phyloP scores from a whole-genome alignment of 2,888 invertebrate species.

The Antitype chi region DNA sequence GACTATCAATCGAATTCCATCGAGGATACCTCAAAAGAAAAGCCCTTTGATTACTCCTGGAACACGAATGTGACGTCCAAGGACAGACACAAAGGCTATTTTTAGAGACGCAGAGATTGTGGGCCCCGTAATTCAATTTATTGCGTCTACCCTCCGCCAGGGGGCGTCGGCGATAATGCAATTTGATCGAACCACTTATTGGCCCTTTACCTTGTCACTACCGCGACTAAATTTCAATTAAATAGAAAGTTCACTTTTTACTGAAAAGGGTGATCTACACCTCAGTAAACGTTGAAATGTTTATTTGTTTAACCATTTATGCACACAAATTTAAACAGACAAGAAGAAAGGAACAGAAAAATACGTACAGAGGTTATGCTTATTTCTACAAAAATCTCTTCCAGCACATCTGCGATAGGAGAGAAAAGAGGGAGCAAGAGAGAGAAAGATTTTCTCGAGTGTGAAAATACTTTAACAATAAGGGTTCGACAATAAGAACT shows the following conservation, averaged over 20 bases:
- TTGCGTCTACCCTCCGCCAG: slow-evolving; percentile 79
- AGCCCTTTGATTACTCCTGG: slow-evolving; percentile 75
- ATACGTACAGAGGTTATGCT: too few species aligned
- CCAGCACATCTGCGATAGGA: too few species aligned
- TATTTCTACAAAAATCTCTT: too few species aligned
- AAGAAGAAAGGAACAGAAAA: too few species aligned
- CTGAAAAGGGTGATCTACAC: slow-evolving; percentile 60
- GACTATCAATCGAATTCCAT: slow-evolving; percentile 59
- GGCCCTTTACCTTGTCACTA: slow-evolving; percentile 88
- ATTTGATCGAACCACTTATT: slow-evolving; percentile 88
- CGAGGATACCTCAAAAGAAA: slow-evolving; percentile 67
- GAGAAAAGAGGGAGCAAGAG: too few species aligned
- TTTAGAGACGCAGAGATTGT: slow-evolving; percentile 82
- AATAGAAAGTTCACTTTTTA: slow-evolving; percentile 64
- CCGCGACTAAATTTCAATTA: slow-evolving; percentile 77
- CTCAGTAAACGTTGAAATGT: slow-evolving; percentile 43
- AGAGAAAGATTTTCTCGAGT: slow-evolving; percentile 58
- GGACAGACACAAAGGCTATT: slow-evolving; percentile 77
- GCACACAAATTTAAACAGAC: too few species aligned
- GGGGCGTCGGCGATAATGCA: slow-evolving; percentile 85
- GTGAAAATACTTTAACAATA: slow-evolving; percentile 77
- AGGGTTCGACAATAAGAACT: slow-evolving; percentile 80
- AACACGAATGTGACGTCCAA: slow-evolving; percentile 65
- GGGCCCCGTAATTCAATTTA: slow-evolving; percentile 86
- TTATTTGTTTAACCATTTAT: too few species aligned